phyloP scores from a whole-genome alignment of 2,113 vertebrate genomes.

The Dolichallabes microphthalmus region DNA sequence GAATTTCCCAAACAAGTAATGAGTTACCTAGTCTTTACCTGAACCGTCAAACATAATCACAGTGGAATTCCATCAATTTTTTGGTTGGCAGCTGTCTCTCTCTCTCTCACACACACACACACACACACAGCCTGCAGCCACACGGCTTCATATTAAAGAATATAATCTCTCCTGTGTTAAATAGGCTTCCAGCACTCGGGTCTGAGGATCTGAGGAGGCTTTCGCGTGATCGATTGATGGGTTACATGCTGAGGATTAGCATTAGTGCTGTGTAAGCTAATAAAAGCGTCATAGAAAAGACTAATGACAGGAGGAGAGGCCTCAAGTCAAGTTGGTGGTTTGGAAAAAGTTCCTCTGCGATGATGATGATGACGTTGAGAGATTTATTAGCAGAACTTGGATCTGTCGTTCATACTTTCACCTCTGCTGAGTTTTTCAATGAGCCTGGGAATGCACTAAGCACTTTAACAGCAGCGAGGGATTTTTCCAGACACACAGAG shows the following conservation, averaged over 20 bases:
- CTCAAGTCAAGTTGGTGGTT: neutral
- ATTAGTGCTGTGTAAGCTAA: neutral
- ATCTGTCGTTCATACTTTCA: conserved; percentile 3
- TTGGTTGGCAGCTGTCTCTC: neutral
- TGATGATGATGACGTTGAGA: neutral
- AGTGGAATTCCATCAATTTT: neutral
- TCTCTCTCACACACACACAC: neutral
- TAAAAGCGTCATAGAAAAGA: neutral
- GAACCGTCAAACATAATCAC: neutral
- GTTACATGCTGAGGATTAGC: neutral
- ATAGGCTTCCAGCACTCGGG: neutral
- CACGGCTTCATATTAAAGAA: neutral
- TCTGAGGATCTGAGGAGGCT: neutral
- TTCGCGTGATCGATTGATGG: neutral
- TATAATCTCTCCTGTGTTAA: neutral
- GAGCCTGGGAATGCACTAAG: neutral
- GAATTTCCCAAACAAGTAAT: neutral
- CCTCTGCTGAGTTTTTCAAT: neutral
- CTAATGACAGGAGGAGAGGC: neutral
- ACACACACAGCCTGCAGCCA: neutral
- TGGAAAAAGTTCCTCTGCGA: neutral
- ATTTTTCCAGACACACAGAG: neutral
- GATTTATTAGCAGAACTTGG: neutral
- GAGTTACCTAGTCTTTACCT: neutral
- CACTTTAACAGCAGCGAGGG: neutral